These are phyloP conservation scores for Phyllotreta cruciferae DNA, from an alignment of 2,888 invertebrate genomes.

Conservation along the genomic window DNA sequence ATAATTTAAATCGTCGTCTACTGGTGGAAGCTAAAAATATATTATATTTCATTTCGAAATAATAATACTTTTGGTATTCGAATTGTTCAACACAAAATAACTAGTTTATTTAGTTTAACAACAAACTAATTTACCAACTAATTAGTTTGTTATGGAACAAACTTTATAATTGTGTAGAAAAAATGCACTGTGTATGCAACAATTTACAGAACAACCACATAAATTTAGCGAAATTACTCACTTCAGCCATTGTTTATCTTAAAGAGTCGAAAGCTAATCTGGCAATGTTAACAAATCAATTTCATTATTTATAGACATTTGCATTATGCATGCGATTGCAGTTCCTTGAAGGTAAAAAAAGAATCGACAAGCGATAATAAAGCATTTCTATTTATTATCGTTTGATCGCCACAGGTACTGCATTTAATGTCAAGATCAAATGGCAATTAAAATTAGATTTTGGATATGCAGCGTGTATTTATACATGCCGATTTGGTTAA, in stretches of 20 bases:
- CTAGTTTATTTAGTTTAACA: no score
- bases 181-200: no score
- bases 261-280: no score
- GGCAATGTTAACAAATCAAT: no score
- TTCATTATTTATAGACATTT: background rate
- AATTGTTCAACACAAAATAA: no score
- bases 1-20: slow-evolving; percentile 39
- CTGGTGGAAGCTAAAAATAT: background rate
- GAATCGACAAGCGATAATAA: slow-evolving; percentile 15
- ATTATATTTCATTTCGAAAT: background rate
- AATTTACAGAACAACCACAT: no score
- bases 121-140: no score
- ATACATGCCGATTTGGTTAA: background rate
- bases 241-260: no score
- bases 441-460: slow-evolving; percentile 6
- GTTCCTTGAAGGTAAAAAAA: background rate
- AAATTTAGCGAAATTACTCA: no score
- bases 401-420: background rate
- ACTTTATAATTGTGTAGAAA: no score
- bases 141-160: no score
- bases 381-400: slow-evolving; percentile 1
- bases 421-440: slow-evolving; percentile 15
- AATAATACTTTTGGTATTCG: background rate
- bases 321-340: background rate
- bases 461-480: background rate